A percentile compares a stretch with the other conserved stretches of the same genome.
These are phyloP conservation scores for Thomomys bottae DNA, from an alignment of 2,113 vertebrate species.

Conservation along the genomic window DNA sequence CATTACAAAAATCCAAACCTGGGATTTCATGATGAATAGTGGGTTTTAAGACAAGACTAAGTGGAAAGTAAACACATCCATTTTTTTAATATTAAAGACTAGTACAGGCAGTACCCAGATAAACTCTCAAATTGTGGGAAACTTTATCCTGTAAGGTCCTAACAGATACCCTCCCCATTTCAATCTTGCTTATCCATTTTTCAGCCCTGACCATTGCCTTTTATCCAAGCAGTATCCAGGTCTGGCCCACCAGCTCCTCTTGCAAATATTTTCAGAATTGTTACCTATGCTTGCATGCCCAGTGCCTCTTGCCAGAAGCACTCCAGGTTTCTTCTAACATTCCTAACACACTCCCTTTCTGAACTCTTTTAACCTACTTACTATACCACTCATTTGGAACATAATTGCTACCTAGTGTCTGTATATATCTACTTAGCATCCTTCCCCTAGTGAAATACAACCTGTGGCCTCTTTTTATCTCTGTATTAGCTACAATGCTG, in stretches of 20 bases:
- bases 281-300: background rate
- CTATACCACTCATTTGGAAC: background rate
- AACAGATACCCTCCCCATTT: background rate
- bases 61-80: background rate
- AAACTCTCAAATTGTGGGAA: background rate
- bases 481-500: background rate
- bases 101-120: background rate
- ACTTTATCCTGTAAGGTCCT: background rate
- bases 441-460: conserved; percentile 33
- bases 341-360: background rate
- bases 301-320: conserved; percentile 3
- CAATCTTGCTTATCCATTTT: background rate
- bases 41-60: background rate
- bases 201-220: background rate
- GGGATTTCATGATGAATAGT: conserved; percentile 14
- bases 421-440: background rate
- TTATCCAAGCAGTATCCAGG: rapidly evolving
- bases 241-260: background rate
- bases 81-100: conserved; percentile 14
- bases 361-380: conserved; percentile 6
- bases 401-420: background rate
- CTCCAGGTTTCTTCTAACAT: background rate
- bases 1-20: background rate
- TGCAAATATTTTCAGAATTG: background rate
- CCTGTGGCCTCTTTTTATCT: background rate